phyloP scores from a whole-genome alignment of 2,888 invertebrate species.

The Bombylius major region DNA sequence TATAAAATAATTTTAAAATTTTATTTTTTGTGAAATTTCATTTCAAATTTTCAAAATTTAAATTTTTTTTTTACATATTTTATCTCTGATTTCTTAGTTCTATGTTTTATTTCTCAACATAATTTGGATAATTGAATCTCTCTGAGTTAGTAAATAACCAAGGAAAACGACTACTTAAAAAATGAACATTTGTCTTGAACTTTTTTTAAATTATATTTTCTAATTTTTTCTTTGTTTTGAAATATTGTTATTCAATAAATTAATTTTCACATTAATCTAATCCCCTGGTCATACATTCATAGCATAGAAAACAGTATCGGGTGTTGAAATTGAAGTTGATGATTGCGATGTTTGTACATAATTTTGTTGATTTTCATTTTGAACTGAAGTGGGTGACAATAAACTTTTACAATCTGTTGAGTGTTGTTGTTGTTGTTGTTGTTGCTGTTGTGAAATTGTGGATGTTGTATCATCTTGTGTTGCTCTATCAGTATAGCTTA shows the following conservation, averaged over 20 bases:
- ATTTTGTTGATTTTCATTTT: conserved; percentile 35
- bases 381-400: conserved; percentile 39
- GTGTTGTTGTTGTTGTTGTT: conserved; percentile 14
- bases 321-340: conserved; percentile 21
- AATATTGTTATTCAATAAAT: not conserved
- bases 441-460: conserved; percentile 26
- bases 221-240: not conserved
- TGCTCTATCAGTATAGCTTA: conserved; percentile 43
- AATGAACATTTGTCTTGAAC: too few relatives aligned
- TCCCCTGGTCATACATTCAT: conserved; percentile 75
- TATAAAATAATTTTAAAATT: too few relatives aligned
- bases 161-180: too few relatives aligned
- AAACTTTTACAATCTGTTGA: conserved; percentile 31
- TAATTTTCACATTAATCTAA: conserved; percentile 28
- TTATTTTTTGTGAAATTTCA: too few relatives aligned
- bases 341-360: conserved; percentile 25
- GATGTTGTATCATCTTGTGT: conserved; percentile 65
- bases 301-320: conserved; percentile 59
- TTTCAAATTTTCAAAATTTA: too few relatives aligned
- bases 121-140: too few relatives aligned
- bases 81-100: too few relatives aligned
- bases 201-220: too few relatives aligned
- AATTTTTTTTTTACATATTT: too few relatives aligned
- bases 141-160: too few relatives aligned
- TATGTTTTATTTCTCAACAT: too few relatives aligned